Conservation (phyloP, 1,140 invertebrate species). For the Scaptomyza pallida region DNA sequence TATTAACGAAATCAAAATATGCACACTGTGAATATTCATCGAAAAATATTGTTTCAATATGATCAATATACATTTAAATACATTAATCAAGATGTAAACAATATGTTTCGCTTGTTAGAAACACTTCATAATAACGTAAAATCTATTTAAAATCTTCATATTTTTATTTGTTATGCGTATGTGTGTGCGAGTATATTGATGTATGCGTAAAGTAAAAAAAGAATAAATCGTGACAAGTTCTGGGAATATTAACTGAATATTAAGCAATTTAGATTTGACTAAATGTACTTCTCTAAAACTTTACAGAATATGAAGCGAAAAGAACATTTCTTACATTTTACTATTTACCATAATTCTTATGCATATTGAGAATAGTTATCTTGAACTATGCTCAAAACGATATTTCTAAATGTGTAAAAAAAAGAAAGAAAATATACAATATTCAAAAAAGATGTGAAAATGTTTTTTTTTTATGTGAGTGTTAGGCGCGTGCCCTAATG, state of each 20-base stretch:
- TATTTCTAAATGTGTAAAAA: slow-evolving; percentile 59
- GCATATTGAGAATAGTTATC: slow-evolving; percentile 9
- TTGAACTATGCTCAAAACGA: slow-evolving; percentile 29
- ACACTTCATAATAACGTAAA: neutral
- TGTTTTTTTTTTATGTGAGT: neutral
- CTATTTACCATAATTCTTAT: slow-evolving; percentile 52
- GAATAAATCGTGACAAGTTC: too few species aligned
- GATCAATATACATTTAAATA: slow-evolving; percentile 7
- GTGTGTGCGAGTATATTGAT: neutral
- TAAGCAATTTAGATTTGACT: slow-evolving; percentile 42
- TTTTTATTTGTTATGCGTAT: neutral
- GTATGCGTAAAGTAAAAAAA: slow-evolving; percentile 4
- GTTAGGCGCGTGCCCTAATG: neutral
- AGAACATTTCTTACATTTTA: slow-evolving; percentile 31
- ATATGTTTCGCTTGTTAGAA: neutral
- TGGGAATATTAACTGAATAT: slow-evolving; percentile 1
- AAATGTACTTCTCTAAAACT: neutral
- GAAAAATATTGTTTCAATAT: slow-evolving; percentile 20
- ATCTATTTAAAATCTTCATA: slow-evolving; percentile 4
- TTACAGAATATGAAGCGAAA: neutral
- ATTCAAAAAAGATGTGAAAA: slow-evolving; percentile 12
- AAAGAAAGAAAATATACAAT: slow-evolving; percentile 42
- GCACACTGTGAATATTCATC: slow-evolving; percentile 45
- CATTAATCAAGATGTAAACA: slow-evolving; percentile 4
- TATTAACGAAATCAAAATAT: neutral